Percentiles rank a stretch among this genome's conserved stretches.
phyloP scores from a whole-genome alignment of 2,888 invertebrate genomes.

The Plagodis pulveraria region DNA sequence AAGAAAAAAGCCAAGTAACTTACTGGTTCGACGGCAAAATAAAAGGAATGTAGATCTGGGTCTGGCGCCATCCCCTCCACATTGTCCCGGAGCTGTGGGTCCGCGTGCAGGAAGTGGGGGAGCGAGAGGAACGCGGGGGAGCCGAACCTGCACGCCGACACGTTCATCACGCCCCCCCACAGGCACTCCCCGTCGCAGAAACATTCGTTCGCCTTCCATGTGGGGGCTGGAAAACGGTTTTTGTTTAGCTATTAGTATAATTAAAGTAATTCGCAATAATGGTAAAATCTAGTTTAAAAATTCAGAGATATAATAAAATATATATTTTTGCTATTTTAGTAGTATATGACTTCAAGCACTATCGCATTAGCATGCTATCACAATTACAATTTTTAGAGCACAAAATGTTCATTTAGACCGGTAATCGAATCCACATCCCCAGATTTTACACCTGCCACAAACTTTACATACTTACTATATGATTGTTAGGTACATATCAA shows the following conservation, averaged over 20 bases:
- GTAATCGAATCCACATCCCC: too few relatives aligned
- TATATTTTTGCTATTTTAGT: too few relatives aligned
- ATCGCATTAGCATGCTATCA: too few relatives aligned
- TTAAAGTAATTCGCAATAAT: too few relatives aligned
- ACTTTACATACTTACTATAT: too few relatives aligned
- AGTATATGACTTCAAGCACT: too few relatives aligned
- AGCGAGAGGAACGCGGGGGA: slow-evolving; percentile 93
- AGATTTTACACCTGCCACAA: too few relatives aligned
- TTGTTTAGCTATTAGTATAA: not conserved
- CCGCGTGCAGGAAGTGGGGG: slow-evolving; percentile 93
- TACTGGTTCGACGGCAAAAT: slow-evolving; percentile 91
- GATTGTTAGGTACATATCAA: too few relatives aligned
- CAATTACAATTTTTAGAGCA: too few relatives aligned
- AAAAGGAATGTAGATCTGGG: slow-evolving; percentile 89
- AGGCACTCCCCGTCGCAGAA: slow-evolving; percentile 90
- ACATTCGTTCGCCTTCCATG: slow-evolving; percentile 87
- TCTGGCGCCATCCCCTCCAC: slow-evolving; percentile 90
- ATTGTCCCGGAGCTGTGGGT: slow-evolving; percentile 86
- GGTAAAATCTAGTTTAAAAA: too few relatives aligned
- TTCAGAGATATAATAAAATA: too few relatives aligned
- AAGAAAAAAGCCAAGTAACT: slow-evolving; percentile 45
- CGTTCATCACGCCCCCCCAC: slow-evolving; percentile 90
- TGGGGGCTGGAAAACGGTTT: slow-evolving; percentile 74
- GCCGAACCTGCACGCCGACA: slow-evolving; percentile 91
- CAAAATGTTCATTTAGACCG: too few relatives aligned